Percentiles rank a stretch among this genome's conserved stretches.
Conservation (phyloP, 2,797 vertebrate species). For the Chaunax sp. region DNA sequence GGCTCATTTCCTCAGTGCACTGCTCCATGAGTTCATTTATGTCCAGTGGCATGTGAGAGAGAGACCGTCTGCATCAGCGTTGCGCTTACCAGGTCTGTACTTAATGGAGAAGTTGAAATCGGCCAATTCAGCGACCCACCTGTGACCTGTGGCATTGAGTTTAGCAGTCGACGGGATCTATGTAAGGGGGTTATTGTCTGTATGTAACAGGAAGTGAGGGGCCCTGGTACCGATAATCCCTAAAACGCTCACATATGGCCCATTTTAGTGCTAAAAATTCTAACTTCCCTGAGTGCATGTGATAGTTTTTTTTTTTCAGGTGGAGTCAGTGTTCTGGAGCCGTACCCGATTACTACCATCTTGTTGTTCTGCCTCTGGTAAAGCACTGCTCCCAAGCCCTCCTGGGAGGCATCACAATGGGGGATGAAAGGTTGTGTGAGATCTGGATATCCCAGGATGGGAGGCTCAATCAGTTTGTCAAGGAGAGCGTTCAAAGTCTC, state of each 20-base stretch:
- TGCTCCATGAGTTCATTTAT: too few relatives aligned
- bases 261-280: background rate
- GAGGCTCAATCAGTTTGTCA: background rate
- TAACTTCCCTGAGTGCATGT: background rate
- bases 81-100: background rate
- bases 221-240: background rate
- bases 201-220: background rate
- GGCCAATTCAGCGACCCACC: background rate
- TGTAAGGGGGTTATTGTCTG: background rate
- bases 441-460: too few relatives aligned
- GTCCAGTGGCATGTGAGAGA: background rate
- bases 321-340: background rate
- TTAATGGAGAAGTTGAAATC: background rate
- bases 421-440: too few relatives aligned
- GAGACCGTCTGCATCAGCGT: background rate
- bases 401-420: background rate
- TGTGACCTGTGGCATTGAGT: background rate
- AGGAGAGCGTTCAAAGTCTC: background rate
- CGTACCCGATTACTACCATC: background rate
- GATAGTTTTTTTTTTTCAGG: background rate
- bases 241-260: background rate
- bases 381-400: background rate
- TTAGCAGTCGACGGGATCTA: background rate
- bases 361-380: background rate
- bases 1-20: too few relatives aligned